phyloP scores from a whole-genome alignment of 2,113 vertebrate genomes.

The Pituophis catenifer region DNA sequence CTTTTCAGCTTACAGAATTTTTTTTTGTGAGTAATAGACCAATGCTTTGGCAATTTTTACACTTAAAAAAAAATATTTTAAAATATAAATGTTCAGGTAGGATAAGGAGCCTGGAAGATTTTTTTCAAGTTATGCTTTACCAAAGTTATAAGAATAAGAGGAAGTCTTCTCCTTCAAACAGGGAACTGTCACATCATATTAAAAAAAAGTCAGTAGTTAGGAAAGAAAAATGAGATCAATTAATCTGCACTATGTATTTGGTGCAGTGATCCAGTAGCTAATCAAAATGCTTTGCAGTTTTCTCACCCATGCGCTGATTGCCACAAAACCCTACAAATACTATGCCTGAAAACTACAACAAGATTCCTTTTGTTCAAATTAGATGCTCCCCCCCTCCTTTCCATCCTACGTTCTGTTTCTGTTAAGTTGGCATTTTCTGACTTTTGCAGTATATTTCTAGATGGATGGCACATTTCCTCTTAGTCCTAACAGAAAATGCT shows the following conservation, averaged over 20 bases:
- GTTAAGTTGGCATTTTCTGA: constrained; percentile 11
- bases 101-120: neutral
- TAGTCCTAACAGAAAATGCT: constrained; percentile 31
- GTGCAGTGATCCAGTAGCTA: neutral
- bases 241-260: neutral
- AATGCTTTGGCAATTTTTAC: neutral
- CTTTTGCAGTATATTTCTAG: constrained; percentile 22
- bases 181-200: neutral
- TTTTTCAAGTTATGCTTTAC: accelerated
- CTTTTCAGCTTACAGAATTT: neutral
- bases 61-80: neutral
- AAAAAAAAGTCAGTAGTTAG: neutral
- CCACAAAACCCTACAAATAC: constrained; percentile 1
- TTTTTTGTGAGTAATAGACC: neutral
- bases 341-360: neutral
- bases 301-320: neutral
- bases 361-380: neutral
- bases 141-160: neutral
- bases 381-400: constrained; percentile 26
- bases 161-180: neutral
- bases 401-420: constrained; percentile 39
- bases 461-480: constrained; percentile 22
- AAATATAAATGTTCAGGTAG: neutral
- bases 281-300: neutral
- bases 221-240: neutral